phyloP scores from a whole-genome alignment of 2,113 vertebrate genomes.

The Anarhynchus alexandrinus region DNA sequence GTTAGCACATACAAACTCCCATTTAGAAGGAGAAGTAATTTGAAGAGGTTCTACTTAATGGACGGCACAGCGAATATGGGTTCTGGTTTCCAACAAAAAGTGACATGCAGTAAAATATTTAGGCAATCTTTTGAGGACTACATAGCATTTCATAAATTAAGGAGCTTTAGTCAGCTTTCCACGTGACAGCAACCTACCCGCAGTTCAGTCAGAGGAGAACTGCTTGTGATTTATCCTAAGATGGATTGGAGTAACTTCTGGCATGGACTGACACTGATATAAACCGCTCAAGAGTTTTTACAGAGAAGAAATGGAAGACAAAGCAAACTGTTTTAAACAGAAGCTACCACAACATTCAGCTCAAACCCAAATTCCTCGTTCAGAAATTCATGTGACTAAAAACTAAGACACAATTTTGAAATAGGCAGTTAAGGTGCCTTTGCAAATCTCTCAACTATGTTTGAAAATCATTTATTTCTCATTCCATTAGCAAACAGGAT shows the following conservation, averaged over 20 bases:
- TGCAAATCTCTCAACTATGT: not conserved
- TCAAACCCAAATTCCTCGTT: not conserved
- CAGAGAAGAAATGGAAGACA: not conserved
- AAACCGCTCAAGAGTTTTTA: not conserved
- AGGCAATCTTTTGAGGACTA: slow-evolving; percentile 26
- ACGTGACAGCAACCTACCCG: not conserved
- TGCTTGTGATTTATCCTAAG: slow-evolving; percentile 39
- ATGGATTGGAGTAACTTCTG: slow-evolving; percentile 15
- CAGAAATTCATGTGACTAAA: not conserved
- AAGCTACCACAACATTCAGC: not conserved
- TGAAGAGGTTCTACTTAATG: slow-evolving; percentile 33
- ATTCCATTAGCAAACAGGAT: not conserved
- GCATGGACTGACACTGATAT: not conserved
- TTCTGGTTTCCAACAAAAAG: slow-evolving; percentile 61
- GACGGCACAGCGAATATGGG: not conserved
- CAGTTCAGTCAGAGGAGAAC: not conserved
- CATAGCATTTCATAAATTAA: slow-evolving; percentile 41
- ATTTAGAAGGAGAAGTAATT: slow-evolving; percentile 21
- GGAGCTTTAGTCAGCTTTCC: slow-evolving; percentile 31
- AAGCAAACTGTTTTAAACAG: slow-evolving; percentile 4
- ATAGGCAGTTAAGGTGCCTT: not conserved
- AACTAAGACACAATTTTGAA: not conserved
- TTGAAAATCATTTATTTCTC: not conserved
- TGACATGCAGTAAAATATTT: slow-evolving; percentile 57
- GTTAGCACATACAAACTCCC: not conserved